Percentiles rank a stretch among this genome's conserved stretches.
Conservation (phyloP, 2,797 vertebrate species). For the Heliangelus exortis region DNA sequence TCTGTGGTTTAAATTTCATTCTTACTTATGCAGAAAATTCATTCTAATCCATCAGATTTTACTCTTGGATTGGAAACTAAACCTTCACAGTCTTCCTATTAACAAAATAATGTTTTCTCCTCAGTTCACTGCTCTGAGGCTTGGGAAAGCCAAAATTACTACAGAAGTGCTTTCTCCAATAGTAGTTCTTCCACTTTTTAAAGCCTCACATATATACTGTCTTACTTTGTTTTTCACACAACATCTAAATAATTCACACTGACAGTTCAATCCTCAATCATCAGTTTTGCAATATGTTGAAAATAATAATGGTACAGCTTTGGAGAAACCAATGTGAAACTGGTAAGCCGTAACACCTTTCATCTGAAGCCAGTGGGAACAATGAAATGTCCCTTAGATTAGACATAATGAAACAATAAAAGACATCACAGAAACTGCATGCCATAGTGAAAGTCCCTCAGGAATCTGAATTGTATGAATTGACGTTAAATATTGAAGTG, state of each 20-base stretch:
- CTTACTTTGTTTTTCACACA: not conserved
- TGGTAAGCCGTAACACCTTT: not conserved
- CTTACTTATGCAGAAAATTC: not conserved
- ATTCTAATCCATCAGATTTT: not conserved
- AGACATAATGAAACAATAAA: not conserved
- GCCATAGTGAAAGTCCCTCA: not conserved
- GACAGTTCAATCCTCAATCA: not conserved
- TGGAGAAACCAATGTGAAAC: not conserved
- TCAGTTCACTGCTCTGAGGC: not conserved
- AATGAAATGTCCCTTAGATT: not conserved
- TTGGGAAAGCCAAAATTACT: not conserved
- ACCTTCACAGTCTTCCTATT: not conserved
- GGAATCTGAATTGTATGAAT: not conserved
- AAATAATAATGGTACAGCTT: not conserved
- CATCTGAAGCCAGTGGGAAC: not conserved
- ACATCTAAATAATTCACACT: not conserved
- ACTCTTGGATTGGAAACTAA: not conserved
- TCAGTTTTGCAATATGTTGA: not conserved
- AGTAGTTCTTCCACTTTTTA: not conserved
- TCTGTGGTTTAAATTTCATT: not conserved
- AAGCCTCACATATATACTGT: not conserved
- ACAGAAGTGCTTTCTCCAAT: not conserved
- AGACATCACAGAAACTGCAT: not conserved
- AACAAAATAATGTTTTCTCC: not conserved
- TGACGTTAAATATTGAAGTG: not conserved